A percentile compares a stretch with the other conserved stretches of the same genome.
phyloP scores from a whole-genome alignment of 2,113 vertebrate species.

The Desmodus rotundus region DNA sequence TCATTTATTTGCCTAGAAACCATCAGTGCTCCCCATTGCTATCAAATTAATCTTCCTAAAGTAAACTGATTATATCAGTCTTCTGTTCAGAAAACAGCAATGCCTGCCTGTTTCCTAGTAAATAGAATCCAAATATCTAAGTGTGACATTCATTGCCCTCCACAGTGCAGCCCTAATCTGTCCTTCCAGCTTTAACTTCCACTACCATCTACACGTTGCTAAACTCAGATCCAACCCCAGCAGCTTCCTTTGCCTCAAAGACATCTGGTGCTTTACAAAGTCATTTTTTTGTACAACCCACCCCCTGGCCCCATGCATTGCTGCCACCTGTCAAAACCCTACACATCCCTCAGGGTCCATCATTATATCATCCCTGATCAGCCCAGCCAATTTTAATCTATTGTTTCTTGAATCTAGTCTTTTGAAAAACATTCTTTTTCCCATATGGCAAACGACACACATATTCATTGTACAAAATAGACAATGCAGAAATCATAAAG shows the following conservation, averaged over 20 bases:
- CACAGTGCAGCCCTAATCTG: not conserved
- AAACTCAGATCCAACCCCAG: not conserved
- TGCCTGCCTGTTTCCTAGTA: not conserved
- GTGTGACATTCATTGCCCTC: not conserved
- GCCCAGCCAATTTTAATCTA: not conserved
- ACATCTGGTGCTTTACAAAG: not conserved
- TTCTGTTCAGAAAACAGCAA: constrained; percentile 28
- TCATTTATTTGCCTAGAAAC: constrained; percentile 12
- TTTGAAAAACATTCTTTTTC: not conserved
- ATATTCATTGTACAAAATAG: not conserved
- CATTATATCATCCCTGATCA: constrained; percentile 9
- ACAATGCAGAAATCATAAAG: constrained; percentile 28
- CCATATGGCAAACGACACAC: not conserved
- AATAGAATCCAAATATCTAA: constrained; percentile 29
- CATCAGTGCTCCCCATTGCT: not conserved
- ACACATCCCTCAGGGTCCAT: not conserved
- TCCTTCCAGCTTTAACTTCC: not conserved
- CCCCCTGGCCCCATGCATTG: not conserved
- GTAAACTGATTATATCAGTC: constrained; percentile 33
- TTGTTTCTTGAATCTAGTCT: not conserved
- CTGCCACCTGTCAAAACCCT: not conserved
- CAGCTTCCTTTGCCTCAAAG: not conserved
- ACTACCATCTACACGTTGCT: not conserved
- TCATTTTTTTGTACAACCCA: not conserved
- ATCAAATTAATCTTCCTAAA: constrained; percentile 27